Base-by-base conservation (phyloP, 2,797 vertebrate genomes). In the Podarcis siculus region DNA sequence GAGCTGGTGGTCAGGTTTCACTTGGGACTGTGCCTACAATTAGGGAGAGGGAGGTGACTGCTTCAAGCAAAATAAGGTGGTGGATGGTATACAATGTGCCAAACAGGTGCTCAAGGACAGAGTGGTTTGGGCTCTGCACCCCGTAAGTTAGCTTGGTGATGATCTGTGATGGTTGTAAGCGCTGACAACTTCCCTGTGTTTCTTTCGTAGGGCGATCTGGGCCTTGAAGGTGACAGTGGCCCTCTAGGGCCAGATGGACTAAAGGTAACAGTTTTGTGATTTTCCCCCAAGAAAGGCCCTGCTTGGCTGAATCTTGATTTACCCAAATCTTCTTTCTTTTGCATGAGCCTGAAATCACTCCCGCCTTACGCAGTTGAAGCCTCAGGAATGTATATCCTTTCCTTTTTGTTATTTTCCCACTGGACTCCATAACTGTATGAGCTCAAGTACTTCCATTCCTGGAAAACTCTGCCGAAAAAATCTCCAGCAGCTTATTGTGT, bases 181-280 rank as follows among this genome's bases (percentile, higher is more conserved):
- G 1, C 13, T 21, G 21, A 71, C 49, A 69, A 37, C 39, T 71
- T 0, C 91, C 15, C 67, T 78, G 2, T 79, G 15, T 49, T 85
- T 77, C 92, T 21, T 61, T 92, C 94, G 42, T 94, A 99, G 99
- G 99, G 99, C 88, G 98, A 98, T 64, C 92, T 97, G 0, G 99
- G 99, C 81, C 95, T 99, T 19, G 99, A 99, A 93, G 98, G 98
- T 86, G 99, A 99, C 95, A 95, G 95, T 8, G 98, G 99, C 82
- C 91, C 92, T 9, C 76, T 95, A 0, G 99, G 99, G 89, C 98
- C 98, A 0, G 98, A 99, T 2, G 99, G 98, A 83, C 19, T 97
- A 79, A 99, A 99, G 98, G 99, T 99, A 30, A 21, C 15, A 19
- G 6, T 39, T 45, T 8, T 27, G 2, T 66, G 9, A 21, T 49